Conservation (phyloP, 2,888 invertebrate genomes). For the Orgyia antiqua region DNA sequence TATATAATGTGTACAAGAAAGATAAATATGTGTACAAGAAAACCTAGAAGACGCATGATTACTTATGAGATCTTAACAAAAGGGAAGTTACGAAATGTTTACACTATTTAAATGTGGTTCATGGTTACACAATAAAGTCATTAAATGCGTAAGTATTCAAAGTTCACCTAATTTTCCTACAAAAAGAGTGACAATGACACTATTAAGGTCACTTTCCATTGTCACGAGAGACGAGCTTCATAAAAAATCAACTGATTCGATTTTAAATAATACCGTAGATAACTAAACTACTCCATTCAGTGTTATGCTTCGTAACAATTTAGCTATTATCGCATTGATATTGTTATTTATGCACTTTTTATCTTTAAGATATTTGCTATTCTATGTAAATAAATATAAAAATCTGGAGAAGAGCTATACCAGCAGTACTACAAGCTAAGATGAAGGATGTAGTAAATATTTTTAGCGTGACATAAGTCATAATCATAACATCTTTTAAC, state of each 20-base stretch:
- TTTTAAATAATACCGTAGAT: constrained; percentile 2
- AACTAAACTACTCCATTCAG: constrained; percentile 1
- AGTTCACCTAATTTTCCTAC: constrained; percentile 23
- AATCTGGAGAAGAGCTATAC: no score
- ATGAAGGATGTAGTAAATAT: no score
- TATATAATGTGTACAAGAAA: no score
- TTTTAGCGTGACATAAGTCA: no score
- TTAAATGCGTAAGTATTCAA: constrained; percentile 29
- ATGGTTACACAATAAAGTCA: constrained; percentile 34
- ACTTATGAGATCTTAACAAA: no score
- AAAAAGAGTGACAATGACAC: constrained; percentile 41
- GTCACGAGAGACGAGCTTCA: constrained; percentile 19
- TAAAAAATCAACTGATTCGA: constrained; percentile 13
- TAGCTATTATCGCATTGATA: neutral
- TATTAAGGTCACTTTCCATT: constrained; percentile 34
- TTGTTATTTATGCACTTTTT: neutral
- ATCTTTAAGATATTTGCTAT: no score
- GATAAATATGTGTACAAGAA: no score
- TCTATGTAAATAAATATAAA: no score
- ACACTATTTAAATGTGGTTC: constrained; percentile 41
- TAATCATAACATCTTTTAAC: no score
- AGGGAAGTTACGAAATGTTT: constrained; percentile 9
- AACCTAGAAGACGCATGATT: no score
- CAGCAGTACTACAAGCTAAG: no score
- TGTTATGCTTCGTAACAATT: constrained; percentile 4